A percentile compares a stretch with the other conserved stretches of the same genome.
Conservation (phyloP, 2,888 invertebrate species). For the Pristionchus maxplancki region DNA sequence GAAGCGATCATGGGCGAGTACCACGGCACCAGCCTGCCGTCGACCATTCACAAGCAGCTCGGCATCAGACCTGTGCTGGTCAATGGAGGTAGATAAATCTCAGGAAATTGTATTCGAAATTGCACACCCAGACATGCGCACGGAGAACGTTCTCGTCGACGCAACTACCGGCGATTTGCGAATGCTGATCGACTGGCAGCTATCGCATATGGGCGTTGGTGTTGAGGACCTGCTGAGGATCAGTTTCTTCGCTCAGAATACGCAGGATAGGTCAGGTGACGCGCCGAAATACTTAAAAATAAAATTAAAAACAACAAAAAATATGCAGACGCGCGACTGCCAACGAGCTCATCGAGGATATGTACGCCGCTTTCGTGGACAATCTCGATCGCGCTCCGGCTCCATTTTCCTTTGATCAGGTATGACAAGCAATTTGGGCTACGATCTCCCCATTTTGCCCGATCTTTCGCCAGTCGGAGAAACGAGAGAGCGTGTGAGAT, state of each 20-base stretch:
- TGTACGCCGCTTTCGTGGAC: neutral
- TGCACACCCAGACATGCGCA: neutral
- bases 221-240: neutral
- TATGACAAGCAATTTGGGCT: neutral
- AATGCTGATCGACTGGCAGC: constrained; percentile 18
- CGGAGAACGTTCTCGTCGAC: constrained; percentile 5
- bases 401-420: neutral
- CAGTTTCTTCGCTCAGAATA: neutral
- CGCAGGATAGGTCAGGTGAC: neutral
- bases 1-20: neutral
- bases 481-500: no score
- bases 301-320: neutral
- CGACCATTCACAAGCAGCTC: neutral
- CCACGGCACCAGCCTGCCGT: neutral
- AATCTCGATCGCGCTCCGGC: neutral
- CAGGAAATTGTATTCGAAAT: neutral
- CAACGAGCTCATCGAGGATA: neutral
- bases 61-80: constrained; percentile 15
- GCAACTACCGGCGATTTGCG: neutral
- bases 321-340: neutral
- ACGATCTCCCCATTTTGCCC: neutral
- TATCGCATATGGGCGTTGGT: neutral
- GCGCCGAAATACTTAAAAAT: no score
- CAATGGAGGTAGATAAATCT: neutral
- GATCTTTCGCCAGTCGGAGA: no score